Percentiles rank a stretch among this genome's conserved stretches.
Evolutionary conservation across 2,113 vertebrate species (phyloP).

Genomic region (Cephalopterus ornatus): DNA sequence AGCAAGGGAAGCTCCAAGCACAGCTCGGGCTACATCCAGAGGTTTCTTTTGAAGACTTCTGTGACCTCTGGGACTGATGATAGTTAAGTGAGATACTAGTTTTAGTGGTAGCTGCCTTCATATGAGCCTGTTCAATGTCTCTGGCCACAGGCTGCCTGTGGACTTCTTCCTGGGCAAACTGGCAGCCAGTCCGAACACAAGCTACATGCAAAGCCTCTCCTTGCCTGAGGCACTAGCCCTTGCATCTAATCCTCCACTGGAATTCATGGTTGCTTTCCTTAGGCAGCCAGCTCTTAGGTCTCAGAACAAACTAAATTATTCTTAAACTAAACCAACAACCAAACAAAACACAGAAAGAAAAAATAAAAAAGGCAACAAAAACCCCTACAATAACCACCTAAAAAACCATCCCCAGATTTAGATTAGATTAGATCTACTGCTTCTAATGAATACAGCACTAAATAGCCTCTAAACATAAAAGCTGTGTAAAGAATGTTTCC

Average conservation of each 20-base stretch:
- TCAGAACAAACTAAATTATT: not conserved
- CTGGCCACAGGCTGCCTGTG: not conserved
- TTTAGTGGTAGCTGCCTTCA: not conserved
- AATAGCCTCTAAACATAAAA: not conserved
- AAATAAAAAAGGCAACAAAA: too few relatives aligned
- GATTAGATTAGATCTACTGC: not conserved
- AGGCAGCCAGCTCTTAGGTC: not conserved
- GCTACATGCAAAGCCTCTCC: not conserved
- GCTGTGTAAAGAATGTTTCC: not conserved
- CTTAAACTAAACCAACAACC: not conserved
- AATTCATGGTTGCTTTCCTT: not conserved
- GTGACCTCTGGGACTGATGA: not conserved
- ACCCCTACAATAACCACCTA: accelerated
- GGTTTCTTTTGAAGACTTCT: not conserved
- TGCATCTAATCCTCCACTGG: not conserved
- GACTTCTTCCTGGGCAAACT: not conserved
- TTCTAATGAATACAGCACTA: not conserved
- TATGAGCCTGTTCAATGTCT: not conserved
- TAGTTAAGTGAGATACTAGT: not conserved
- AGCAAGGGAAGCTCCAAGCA: not conserved
- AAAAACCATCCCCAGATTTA: not conserved
- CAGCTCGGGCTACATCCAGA: not conserved
- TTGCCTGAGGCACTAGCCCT: not conserved
- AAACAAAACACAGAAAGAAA: not conserved
- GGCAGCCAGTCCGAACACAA: not conserved